Evolutionary conservation across 2,113 vertebrate species (phyloP).

Genomic region (Chascanopsetta lugubris): DNA sequence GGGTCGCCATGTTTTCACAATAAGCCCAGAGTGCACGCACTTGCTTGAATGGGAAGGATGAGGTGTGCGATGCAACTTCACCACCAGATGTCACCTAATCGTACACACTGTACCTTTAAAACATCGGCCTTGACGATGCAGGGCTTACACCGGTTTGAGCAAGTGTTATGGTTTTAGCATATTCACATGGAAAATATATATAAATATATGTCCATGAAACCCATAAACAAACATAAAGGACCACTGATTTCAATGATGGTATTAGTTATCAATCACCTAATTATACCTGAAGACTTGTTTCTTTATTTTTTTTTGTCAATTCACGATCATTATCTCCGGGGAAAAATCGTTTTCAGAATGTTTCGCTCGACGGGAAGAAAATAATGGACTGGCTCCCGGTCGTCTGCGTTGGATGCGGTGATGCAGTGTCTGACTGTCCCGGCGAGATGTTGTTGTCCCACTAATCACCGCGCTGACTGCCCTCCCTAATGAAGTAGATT

Average conservation of each 20-base stretch:
- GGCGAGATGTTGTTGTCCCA: constrained; percentile 15
- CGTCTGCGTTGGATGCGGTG: background rate
- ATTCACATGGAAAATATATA: background rate
- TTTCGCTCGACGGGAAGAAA: too few relatives aligned
- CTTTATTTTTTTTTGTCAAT: too few relatives aligned
- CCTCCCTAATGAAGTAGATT: constrained; percentile 35
- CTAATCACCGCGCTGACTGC: constrained; percentile 14
- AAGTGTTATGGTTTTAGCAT: background rate
- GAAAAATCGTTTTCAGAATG: too few relatives aligned
- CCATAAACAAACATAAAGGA: background rate
- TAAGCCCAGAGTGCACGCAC: too few relatives aligned
- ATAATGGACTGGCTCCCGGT: too few relatives aligned
- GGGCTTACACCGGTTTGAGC: background rate
- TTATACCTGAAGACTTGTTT: too few relatives aligned
- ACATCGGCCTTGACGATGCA: background rate
- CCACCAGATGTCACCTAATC: too few relatives aligned
- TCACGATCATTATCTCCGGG: too few relatives aligned
- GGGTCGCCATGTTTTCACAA: too few relatives aligned
- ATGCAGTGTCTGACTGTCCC: constrained; percentile 3
- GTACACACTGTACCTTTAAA: background rate
- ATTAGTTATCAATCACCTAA: too few relatives aligned
- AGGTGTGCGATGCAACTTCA: too few relatives aligned
- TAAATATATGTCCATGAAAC: background rate
- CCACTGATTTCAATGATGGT: background rate
- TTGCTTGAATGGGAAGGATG: too few relatives aligned